Percentiles rank a stretch among this genome's conserved stretches.
These are phyloP conservation scores for Bungarus multicinctus DNA, from an alignment of 2,113 vertebrate genomes.

Conservation along the genomic window DNA sequence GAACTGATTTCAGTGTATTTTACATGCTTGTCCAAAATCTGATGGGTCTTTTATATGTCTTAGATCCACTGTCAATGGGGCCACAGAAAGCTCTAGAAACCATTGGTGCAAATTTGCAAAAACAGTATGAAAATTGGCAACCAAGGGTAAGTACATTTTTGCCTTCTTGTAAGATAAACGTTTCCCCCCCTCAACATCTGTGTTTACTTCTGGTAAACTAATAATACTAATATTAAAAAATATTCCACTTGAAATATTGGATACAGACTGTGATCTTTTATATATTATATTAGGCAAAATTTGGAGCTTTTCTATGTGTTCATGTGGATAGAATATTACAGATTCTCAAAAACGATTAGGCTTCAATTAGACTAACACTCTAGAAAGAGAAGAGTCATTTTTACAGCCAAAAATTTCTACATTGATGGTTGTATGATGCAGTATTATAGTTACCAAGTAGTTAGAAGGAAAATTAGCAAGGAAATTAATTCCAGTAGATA, in stretches of 20 bases:
- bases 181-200: neutral
- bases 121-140: conserved; percentile 99
- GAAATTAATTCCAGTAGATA: neutral
- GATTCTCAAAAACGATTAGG: neutral
- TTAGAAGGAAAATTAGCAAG: neutral
- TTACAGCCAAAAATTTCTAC: neutral
- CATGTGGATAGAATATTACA: neutral
- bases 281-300: neutral
- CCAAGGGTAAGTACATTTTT: conserved; percentile 81
- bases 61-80: conserved; percentile 98
- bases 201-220: neutral
- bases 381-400: neutral
- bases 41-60: conserved; percentile 7
- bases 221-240: accelerated
- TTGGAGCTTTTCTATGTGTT: neutral
- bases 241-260: accelerated
- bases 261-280: neutral
- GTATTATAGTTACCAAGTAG: neutral
- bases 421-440: neutral
- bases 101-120: conserved; percentile 95
- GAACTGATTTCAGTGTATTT: neutral
- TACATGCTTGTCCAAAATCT: neutral
- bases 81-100: conserved; percentile 99
- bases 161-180: neutral
- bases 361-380: neutral